Evolutionary conservation across 2,797 vertebrate species (phyloP).

Genomic region (Notolepis coatsorum): DNA sequence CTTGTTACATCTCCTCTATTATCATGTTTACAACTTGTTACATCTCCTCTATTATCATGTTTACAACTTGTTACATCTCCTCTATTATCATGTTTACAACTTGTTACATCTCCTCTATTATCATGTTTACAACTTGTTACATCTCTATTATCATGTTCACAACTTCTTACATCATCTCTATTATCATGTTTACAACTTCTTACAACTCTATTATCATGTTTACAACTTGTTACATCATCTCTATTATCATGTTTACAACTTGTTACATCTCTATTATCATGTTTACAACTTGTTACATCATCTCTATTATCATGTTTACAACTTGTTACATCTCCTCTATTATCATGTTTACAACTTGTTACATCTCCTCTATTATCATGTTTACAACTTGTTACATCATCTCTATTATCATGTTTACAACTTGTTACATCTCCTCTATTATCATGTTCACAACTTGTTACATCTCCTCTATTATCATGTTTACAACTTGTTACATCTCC

Average conservation of each 20-base stretch:
- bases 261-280: slow-evolving; percentile 37
- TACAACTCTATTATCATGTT: slow-evolving; percentile 65
- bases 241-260: no score
- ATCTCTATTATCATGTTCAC: no score
- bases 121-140: slow-evolving; percentile 47
- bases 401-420: no score
- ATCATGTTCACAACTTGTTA: slow-evolving; percentile 43
- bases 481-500: no score
- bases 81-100: background rate
- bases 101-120: no score
- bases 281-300: no score
- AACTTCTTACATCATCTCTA: slow-evolving; percentile 38
- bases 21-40: slow-evolving; percentile 49
- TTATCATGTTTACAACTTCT: no score
- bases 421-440: slow-evolving; percentile 44
- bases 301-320: no score
- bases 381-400: slow-evolving; percentile 36
- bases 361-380: slow-evolving; percentile 60
- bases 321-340: slow-evolving; percentile 39
- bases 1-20: no score
- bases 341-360: no score
- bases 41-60: no score
- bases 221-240: slow-evolving; percentile 10
- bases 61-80: slow-evolving; percentile 50
- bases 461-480: no score